Percentiles rank a stretch among this genome's conserved stretches.
These are phyloP conservation scores for Lingula anatina DNA, from an alignment of 2,888 invertebrate species.

Conservation along the genomic window DNA sequence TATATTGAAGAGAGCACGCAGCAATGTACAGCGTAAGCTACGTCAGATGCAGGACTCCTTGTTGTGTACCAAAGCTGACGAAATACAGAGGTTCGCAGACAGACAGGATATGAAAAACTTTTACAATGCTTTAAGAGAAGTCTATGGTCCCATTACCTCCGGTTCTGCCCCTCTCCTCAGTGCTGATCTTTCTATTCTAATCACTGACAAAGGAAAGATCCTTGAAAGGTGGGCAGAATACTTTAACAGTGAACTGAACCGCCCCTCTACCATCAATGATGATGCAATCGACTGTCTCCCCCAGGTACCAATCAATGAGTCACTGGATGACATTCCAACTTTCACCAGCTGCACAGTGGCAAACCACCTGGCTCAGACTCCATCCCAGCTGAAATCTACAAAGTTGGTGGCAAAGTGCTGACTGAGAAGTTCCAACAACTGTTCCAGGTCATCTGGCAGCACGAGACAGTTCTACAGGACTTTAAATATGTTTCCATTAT, in stretches of 20 bases:
- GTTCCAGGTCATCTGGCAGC: slow-evolving; percentile 2
- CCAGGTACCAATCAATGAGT: background rate
- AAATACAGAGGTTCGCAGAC: slow-evolving; percentile 5
- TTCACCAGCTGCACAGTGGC: slow-evolving; percentile 6
- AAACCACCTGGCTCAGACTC: slow-evolving; percentile 11
- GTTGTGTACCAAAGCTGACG: slow-evolving; percentile 1
- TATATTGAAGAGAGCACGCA: too few relatives aligned
- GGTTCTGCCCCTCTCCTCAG: slow-evolving; percentile 8
- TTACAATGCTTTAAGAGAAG: too few relatives aligned
- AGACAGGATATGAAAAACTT: slow-evolving; percentile 8
- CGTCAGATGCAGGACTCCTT: slow-evolving; percentile 3
- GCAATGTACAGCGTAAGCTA: too few relatives aligned
- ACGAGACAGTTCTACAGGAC: too few relatives aligned
- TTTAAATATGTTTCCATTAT: slow-evolving; percentile 14
- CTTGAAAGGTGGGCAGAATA: slow-evolving; percentile 13
- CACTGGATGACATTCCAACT: background rate
- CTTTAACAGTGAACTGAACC: slow-evolving; percentile 10
- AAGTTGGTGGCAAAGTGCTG: slow-evolving; percentile 1
- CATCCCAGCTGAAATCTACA: too few relatives aligned
- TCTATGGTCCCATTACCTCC: slow-evolving; percentile 7
- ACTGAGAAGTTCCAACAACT: slow-evolving; percentile 1
- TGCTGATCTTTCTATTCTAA: slow-evolving; percentile 5
- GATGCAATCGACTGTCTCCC: slow-evolving; percentile 6
- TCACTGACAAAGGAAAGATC: slow-evolving; percentile 8
- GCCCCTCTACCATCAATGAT: slow-evolving; percentile 8